Base-by-base conservation (phyloP, 2,888 invertebrate genomes). In the Drosophila borborema region DNA sequence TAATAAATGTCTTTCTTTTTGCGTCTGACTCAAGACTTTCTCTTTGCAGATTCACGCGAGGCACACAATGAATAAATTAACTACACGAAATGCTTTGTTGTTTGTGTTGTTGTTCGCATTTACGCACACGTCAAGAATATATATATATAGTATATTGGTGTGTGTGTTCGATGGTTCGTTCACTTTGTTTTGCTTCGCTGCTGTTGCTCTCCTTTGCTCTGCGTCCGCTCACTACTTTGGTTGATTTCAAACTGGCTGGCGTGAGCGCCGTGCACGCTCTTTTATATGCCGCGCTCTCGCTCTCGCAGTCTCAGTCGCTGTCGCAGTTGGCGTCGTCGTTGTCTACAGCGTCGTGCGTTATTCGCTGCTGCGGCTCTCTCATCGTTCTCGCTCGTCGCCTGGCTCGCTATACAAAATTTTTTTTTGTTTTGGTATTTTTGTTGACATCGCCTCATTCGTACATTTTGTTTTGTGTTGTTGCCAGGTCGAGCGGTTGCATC, bases 391-490 rank as follows among this genome's bases (percentile, higher is more conserved):
- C 77, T 66, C 64, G 62, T 23, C 48, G 36, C 61, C 5, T 23
- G 18, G 51, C 20, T 74, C 23, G 59, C 40, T 48, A 59, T 28
- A 55, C 10, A 34, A 63, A 51, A 40, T 5, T 41, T 81, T 89
- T 81, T 89, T 81, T 87, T 89, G 85, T 91, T 92, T 91, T 89
- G 80, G 78, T 76, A 86, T 81, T 92, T 92, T 92, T 92, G 92
- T 92, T 92, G 92, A 92, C 91, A 92, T 92, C 92, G 87, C 67
- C 86, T 92, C 89, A 85, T 92, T 91, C 92, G 91, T 77, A 76
- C 40, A 1, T 49, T n/a, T 76, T 64, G 64, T 67, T 72, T 8
- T 46, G 7, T 20, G 12, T 20, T 62, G 66, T 76, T 51, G 66
- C 51, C 63, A 63, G 59, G 20, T 54, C 67, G 83, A 62, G 80